Evolutionary conservation across 2,888 invertebrate species (phyloP).

Genomic region (Marasmarcha lunaedactyla): DNA sequence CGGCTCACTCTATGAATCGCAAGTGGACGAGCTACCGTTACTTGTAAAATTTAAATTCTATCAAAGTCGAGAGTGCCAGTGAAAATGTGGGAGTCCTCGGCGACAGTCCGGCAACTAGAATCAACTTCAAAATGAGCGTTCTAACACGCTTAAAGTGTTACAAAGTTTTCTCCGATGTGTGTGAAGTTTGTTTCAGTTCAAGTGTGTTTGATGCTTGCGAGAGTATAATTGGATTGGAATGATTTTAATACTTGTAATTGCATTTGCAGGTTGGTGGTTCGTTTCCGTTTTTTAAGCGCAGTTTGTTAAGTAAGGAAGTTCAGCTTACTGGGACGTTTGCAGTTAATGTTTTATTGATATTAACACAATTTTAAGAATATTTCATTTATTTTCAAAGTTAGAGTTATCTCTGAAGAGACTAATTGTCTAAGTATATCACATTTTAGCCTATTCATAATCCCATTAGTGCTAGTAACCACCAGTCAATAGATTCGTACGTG

Average conservation of each 20-base stretch:
- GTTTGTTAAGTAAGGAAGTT: no score
- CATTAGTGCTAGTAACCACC: no score
- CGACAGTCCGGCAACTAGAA: slow-evolving; percentile 49
- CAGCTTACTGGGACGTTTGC: no score
- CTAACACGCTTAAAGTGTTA: slow-evolving; percentile 42
- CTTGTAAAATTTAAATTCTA: slow-evolving; percentile 56
- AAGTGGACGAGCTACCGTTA: slow-evolving; percentile 55
- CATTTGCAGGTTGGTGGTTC: slow-evolving; percentile 44
- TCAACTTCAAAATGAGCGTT: slow-evolving; percentile 57
- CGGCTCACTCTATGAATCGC: slow-evolving; percentile 44
- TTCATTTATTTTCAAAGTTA: no score
- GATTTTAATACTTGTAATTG: slow-evolving; percentile 43
- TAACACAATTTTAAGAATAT: no score
- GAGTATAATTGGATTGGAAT: slow-evolving; percentile 40
- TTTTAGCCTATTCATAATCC: no score
- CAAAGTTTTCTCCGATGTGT: slow-evolving; percentile 45
- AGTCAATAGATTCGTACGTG: no score
- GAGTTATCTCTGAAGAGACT: no score
- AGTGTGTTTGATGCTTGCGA: slow-evolving; percentile 36
- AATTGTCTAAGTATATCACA: no score
- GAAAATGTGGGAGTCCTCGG: slow-evolving; percentile 56
- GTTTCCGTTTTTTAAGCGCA: no score
- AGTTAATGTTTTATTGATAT: no score
- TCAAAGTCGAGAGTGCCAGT: slow-evolving; percentile 41
- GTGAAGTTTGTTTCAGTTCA: slow-evolving; percentile 37